phyloP scores from a whole-genome alignment of 2,888 invertebrate genomes.

The Drosophila bunnanda region DNA sequence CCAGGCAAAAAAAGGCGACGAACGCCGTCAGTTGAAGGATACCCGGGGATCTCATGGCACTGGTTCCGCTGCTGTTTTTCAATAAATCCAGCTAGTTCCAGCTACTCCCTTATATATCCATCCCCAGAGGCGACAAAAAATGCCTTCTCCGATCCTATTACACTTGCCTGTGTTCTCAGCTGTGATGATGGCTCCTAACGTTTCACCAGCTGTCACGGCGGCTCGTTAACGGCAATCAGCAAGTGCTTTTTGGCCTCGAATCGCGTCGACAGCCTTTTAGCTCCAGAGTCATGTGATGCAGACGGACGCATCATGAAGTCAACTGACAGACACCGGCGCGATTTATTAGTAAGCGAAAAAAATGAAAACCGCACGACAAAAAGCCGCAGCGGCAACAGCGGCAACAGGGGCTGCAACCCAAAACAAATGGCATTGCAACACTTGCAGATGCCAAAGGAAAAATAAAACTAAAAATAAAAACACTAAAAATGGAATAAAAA shows the following conservation, averaged over 20 bases:
- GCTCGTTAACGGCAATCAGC: conserved; percentile 48
- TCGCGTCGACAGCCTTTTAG: conserved; percentile 10
- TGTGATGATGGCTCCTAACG: conserved; percentile 36
- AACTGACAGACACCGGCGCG: conserved; percentile 52
- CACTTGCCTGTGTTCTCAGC: conserved; percentile 3
- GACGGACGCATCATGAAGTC: conserved; percentile 50
- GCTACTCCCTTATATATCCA: conserved; percentile 42
- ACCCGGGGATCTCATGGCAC: conserved; percentile 32
- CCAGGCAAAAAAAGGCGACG: neutral
- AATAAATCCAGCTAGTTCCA: neutral
- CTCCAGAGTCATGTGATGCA: conserved; percentile 54
- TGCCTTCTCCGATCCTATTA: neutral
- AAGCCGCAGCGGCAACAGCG: conserved; percentile 41
- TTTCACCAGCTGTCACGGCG: conserved; percentile 37
- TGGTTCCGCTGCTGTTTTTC: neutral
- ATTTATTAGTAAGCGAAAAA: conserved; percentile 57
- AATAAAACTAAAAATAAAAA: conserved; percentile 33
- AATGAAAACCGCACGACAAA: conserved; percentile 55
- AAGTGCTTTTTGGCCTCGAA: conserved; percentile 62
- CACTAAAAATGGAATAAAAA: conserved; percentile 36
- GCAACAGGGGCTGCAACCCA: no score
- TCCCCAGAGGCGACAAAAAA: neutral
- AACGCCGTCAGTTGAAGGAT: neutral
- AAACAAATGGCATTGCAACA: conserved; percentile 68
- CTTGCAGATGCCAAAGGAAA: conserved; percentile 48